Base-by-base conservation (phyloP, 2,113 vertebrate species). In the Aegithalos caudatus region DNA sequence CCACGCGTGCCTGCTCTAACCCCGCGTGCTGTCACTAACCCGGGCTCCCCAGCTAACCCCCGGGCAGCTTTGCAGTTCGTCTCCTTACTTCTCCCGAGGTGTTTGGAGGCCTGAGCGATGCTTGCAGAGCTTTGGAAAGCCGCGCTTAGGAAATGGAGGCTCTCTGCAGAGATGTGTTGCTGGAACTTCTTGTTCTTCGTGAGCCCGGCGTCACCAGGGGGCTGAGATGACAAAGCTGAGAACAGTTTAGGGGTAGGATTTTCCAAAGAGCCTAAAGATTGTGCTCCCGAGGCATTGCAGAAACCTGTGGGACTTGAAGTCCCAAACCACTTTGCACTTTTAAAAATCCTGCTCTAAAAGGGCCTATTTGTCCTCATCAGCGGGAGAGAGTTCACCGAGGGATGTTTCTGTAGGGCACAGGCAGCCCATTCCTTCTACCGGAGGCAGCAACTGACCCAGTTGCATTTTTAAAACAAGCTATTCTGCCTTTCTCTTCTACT, bases 371-470 rank as follows among this genome's bases (percentile, higher is more conserved):
- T 96, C 90, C 90, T 90, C 64, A 60, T 13, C 92, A 79, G 94
- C 93, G 84, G 95, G 92, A 88, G 90, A 47, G 57, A 65, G 74
- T 72, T 90, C 70, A 16, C 50, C 11, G 87, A 70, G 93, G 42
- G 27, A 53, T 69, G 80, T 60, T 93, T 95, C 95, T 93, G 78
- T 4, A 64, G 88, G 96, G 93, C 80, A 51, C 38, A 45, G 62
- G 65, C 77, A 62, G 72, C 89, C 79, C 90, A 14, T 92, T 86
- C 64, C 80, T 96, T 79, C 86, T 69, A 66, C 97, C 94, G 45
- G 86, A 96, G 96, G 97, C 95, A 80, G 92, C 94, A 87, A 25
- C 86, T 97, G 97, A 97, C 97, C 97, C 95, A 97, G 88, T 93
- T 97, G 81, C 94, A 79, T 94, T 83, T 96, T 95, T 77, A 88